A percentile compares a stretch with the other conserved stretches of the same genome.
These are phyloP conservation scores for Lithophane leautieri DNA, from an alignment of 2,888 invertebrate species.

Conservation along the genomic window DNA sequence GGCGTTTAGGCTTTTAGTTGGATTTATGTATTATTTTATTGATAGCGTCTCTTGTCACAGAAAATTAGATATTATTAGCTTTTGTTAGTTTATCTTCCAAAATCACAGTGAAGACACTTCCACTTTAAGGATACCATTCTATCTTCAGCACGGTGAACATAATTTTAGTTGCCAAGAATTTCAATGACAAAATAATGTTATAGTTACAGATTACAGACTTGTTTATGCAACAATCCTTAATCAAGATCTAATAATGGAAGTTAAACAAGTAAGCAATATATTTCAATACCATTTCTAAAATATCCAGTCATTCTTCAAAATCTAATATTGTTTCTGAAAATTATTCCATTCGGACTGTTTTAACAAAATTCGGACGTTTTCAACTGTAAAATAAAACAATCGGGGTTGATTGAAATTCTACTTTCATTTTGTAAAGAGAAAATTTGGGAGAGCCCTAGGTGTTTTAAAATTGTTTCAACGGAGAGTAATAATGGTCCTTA, in stretches of 20 bases:
- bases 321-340: constrained; percentile 25
- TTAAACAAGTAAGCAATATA: constrained; percentile 9
- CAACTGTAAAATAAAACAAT: constrained; percentile 40
- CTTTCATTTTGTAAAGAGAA: constrained; percentile 26
- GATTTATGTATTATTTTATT: constrained; percentile 7
- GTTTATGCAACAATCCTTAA: neutral
- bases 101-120: neutral
- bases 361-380: constrained; percentile 33
- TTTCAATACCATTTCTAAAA: constrained; percentile 38
- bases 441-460: constrained; percentile 40
- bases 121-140: neutral
- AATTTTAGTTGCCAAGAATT: neutral
- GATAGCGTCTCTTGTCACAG: neutral
- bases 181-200: constrained; percentile 2
- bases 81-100: neutral
- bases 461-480: constrained; percentile 39
- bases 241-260: constrained; percentile 16
- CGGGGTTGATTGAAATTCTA: constrained; percentile 49
- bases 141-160: neutral
- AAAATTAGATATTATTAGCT: neutral
- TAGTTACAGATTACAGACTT: neutral
- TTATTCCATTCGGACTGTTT: neutral
- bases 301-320: constrained; percentile 1
- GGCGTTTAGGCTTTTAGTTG: neutral
- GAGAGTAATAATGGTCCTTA: constrained; percentile 28